These are phyloP conservation scores for Amorpha juglandis DNA, from an alignment of 2,888 invertebrate species.

Conservation along the genomic window DNA sequence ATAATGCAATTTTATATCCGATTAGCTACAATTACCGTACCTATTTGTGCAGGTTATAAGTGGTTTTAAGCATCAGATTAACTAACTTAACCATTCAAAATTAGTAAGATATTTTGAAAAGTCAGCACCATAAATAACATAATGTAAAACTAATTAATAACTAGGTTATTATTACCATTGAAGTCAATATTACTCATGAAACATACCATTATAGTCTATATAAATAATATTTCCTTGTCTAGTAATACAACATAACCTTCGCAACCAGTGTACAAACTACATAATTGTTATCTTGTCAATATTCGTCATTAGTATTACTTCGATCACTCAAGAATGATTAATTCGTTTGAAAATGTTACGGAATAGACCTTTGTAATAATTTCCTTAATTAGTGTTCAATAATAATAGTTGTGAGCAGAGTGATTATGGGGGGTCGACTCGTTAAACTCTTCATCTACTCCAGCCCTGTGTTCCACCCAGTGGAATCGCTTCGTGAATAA, in stretches of 20 bases:
- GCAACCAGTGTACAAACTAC: background rate
- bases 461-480: slow-evolving; percentile 5
- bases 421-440: background rate
- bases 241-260: background rate
- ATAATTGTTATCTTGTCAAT: slow-evolving; percentile 1
- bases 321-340: slow-evolving; percentile 6
- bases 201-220: background rate
- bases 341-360: background rate
- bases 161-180: too few relatives aligned
- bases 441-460: background rate
- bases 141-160: too few relatives aligned
- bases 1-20: too few relatives aligned
- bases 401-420: background rate
- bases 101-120: too few relatives aligned
- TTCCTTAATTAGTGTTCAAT: background rate
- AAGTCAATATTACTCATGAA: too few relatives aligned
- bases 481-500: slow-evolving; percentile 34
- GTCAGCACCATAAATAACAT: too few relatives aligned
- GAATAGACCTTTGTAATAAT: background rate
- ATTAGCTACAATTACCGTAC: too few relatives aligned
- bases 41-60: too few relatives aligned
- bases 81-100: too few relatives aligned
- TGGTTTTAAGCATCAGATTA: too few relatives aligned
- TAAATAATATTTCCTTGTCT: background rate
- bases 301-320: background rate